These are phyloP conservation scores for Diplodus sargus DNA, from an alignment of 2,797 vertebrate genomes.

Conservation along the genomic window DNA sequence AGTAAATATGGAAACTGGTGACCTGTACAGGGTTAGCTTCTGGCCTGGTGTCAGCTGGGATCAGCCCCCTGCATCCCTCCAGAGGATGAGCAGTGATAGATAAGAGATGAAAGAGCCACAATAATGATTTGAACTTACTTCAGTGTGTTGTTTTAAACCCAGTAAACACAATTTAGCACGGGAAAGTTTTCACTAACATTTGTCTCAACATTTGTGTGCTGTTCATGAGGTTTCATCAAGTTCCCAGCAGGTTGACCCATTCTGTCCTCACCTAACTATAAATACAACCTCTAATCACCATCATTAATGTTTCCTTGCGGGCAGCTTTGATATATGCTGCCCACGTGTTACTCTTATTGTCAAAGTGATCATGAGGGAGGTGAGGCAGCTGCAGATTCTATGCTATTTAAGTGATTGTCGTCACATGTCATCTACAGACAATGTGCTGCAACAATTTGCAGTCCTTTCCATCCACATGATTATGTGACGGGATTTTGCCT, in stretches of 20 bases:
- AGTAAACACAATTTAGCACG: background rate
- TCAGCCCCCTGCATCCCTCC: background rate
- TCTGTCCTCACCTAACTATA: conserved; percentile 23
- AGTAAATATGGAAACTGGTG: background rate
- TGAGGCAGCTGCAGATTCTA: conserved; percentile 31
- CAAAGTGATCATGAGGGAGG: conserved; percentile 12
- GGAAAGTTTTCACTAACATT: conserved; percentile 5
- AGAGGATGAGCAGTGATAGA: background rate
- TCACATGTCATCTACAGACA: conserved; percentile 48
- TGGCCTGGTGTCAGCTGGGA: background rate
- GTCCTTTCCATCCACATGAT: conserved; percentile 54
- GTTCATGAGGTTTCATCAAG: conserved; percentile 12
- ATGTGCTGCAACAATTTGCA: conserved; percentile 32
- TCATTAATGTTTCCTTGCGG: conserved; percentile 10
- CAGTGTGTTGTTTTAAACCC: background rate
- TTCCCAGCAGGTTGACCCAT: background rate
- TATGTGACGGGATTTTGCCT: conserved; percentile 45
- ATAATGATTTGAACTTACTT: background rate
- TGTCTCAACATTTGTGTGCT: background rate
- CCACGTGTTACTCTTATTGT: conserved; percentile 29
- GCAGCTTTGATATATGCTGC: background rate
- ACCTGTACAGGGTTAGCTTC: background rate
- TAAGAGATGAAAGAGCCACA: background rate
- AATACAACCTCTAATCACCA: conserved; percentile 28
- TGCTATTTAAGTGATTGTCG: conserved; percentile 43